phyloP scores from a whole-genome alignment of 2,113 vertebrate species.

The Nyctereutes procyonoides region DNA sequence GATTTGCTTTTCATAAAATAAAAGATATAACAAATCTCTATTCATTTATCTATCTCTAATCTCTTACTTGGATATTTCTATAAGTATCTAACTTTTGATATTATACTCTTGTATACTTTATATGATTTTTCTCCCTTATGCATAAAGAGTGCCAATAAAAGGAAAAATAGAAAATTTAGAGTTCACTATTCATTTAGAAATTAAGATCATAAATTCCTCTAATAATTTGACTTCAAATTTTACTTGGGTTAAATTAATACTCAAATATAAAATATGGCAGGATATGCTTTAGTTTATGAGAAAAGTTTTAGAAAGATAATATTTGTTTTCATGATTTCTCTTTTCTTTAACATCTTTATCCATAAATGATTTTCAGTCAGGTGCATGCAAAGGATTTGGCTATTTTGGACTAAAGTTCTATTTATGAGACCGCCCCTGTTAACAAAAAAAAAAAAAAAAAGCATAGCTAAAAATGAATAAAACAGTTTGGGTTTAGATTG shows the following conservation, averaged over 20 bases:
- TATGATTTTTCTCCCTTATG: background rate
- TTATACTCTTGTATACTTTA: background rate
- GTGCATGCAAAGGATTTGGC: background rate
- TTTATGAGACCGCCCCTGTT: conserved; percentile 47
- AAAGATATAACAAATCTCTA: background rate
- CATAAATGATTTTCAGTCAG: conserved; percentile 6
- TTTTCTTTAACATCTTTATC: background rate
- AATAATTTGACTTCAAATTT: background rate
- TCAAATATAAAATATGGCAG: background rate
- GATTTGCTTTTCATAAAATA: background rate
- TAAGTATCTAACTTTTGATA: background rate
- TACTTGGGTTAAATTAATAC: background rate
- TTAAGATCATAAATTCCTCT: background rate
- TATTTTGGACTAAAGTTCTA: conserved; percentile 58
- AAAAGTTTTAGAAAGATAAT: background rate
- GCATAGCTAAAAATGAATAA: conserved; percentile 69
- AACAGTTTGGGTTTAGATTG: conserved; percentile 64
- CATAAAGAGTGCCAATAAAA: background rate
- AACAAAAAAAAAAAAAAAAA: background rate
- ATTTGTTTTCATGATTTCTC: background rate
- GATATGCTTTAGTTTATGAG: background rate
- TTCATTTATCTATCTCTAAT: background rate
- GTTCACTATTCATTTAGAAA: background rate
- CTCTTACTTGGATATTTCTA: background rate
- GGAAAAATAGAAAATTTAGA: background rate